Evolutionary conservation across 2,797 vertebrate species (phyloP), one percentile per base, ranked within the genome.

Genomic region (Eutrigla gurnardus): DNA sequence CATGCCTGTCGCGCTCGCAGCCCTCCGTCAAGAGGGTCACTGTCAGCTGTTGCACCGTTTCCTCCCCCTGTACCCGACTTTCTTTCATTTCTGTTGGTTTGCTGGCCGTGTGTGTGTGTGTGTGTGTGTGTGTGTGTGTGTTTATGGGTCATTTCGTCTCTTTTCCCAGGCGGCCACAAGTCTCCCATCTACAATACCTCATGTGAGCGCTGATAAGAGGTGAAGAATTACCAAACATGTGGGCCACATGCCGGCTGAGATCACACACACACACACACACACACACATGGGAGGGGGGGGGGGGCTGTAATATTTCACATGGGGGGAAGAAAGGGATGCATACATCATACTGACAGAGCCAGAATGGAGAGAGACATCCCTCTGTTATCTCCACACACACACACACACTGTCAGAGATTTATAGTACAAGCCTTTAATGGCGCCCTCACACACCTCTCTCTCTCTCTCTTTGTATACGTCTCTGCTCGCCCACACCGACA

Each of bases 311-410:
- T 92, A 91, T 91, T 91, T 93, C 91, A 89, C 82, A 67, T 25
- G 25, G 39, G 52, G 71, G 66, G 87, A 90, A 92, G 88, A 93
- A 92, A 92, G 75, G 83, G 68, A 63, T 40, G 75, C 89, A 93
- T 94, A 73, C 86, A 93, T 94, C 93, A 93, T 89, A 40, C 78
- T 91, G 92, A 90, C 90, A 84, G 86, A 89, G 90, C 61, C 80
- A 86, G 90, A 93, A 93, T 88, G 70, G 89, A 91, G 90, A 89
- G 89, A 91, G 93, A 92, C 92, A 81, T 91, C 89, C 80, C 87
- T 91, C 86, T 36, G 89, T 93, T 93, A 93, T 93, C 92, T 93
- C 60, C 88, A 88, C 91, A 82, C 87, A 83, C 89, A 91, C 88
- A 83, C 58, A 25, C 82, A 75, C 86, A 33, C 5, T 84, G 90